Evolutionary conservation across 2,888 invertebrate genomes (phyloP), one percentile per base, ranked within the genome.

Genomic region (Holacanthella duospinosa): DNA sequence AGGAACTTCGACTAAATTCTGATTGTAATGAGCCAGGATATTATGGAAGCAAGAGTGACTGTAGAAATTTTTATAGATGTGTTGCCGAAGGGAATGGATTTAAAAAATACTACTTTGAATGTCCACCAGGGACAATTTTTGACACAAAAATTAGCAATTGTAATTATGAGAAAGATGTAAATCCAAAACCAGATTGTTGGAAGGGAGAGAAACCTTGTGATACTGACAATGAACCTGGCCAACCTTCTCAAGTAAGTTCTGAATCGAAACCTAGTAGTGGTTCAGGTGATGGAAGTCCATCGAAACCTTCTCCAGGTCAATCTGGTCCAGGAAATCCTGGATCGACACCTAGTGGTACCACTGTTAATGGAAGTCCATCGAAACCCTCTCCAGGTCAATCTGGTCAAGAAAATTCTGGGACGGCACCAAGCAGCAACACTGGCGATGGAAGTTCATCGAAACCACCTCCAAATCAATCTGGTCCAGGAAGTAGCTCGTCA

Each of bases 51-150:
- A 43, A 60, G 1, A 58, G 29, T 9, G 65, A 66, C 36, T 68
- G 68, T 29, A 36, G 67, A 21, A 66, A 64, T 24, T 68, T 68
- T 21, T 48, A 48, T 21, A 56, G 66, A 4, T 68, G 68, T 61
- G 65, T 67, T 16, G 64, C 65, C 6, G 59, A 36, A 43, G 66
- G 60, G 19, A 60, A 58, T 16, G 57, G 53, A 19, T 68, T 60
- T 60, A 65, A 60, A n/a, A 57, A 59, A 29, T 64, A 65, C 29
- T 64, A 59, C 29, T 68, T 62, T 59, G 65, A 68, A 27, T 68
- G 68, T 61, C 54, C 66, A 19, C 62, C 63, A n/a, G 68, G 68
- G 12, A 67, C 68, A 1, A 65, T 68, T 53, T 68, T 66, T 24
- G 68, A 68, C 44, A 60, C 65, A 1, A 29, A 55, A 1, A 61